A percentile compares a stretch with the other conserved stretches of the same genome.
Conservation (phyloP, 2,113 vertebrate species). For the Brachyhypopomus occidentalis region DNA sequence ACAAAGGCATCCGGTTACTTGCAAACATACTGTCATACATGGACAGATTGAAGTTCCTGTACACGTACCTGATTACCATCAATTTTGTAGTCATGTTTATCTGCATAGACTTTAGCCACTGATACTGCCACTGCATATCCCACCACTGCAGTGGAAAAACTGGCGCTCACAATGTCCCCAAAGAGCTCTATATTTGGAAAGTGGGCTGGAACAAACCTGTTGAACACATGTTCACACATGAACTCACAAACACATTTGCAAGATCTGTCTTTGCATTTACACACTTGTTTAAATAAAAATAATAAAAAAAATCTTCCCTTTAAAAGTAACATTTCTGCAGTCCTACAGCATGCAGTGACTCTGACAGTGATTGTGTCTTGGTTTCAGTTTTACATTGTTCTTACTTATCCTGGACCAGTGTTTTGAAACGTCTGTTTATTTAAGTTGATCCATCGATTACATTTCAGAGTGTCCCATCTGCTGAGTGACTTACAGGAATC, state of each 20-base stretch:
- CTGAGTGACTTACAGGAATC: background rate
- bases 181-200: constrained; percentile 75
- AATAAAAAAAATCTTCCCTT: background rate
- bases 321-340: background rate
- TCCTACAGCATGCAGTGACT: no score
- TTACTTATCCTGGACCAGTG: background rate
- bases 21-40: background rate
- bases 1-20: background rate
- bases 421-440: background rate
- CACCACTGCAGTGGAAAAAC: constrained; percentile 86
- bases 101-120: constrained; percentile 86
- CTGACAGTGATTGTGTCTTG: background rate
- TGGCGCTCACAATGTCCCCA: constrained; percentile 76
- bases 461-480: background rate
- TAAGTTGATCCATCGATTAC: background rate
- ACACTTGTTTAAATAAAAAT: background rate
- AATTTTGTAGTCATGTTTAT: constrained; percentile 82
- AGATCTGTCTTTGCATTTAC: background rate
- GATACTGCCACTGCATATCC: constrained; percentile 85
- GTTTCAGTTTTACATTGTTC: background rate
- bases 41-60: background rate
- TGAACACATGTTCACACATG: constrained; percentile 12
- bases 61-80: constrained; percentile 84
- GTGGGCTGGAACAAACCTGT: constrained; percentile 79
- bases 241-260: background rate